Conservation (phyloP, 2,888 invertebrate genomes). For the Cacoxenus indagator region DNA sequence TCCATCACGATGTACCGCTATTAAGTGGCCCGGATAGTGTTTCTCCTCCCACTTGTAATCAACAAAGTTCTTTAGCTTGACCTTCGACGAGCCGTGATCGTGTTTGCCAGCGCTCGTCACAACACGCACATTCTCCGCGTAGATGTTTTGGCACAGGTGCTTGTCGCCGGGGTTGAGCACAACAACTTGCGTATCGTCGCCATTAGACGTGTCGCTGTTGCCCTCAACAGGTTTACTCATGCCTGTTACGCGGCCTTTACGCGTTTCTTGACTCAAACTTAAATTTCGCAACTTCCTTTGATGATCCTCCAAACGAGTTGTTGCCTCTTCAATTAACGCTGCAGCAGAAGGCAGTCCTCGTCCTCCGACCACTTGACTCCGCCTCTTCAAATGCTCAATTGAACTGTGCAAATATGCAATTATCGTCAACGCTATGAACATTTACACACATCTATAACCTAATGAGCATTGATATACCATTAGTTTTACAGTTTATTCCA, state of each 20-base stretch:
- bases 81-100: constrained; percentile 88
- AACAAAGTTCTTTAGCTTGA: constrained; percentile 90
- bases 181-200: constrained; percentile 3
- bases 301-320: neutral
- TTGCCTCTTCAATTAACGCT: neutral
- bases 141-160: constrained; percentile 64
- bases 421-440: constrained; percentile 64
- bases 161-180: constrained; percentile 61
- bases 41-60: constrained; percentile 95
- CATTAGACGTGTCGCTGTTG: neutral
- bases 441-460: constrained; percentile 41
- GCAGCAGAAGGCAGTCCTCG: neutral
- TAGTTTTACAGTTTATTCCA: neutral
- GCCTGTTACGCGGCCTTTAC: constrained; percentile 2
- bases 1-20: constrained; percentile 89
- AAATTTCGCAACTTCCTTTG: neutral
- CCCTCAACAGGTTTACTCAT: constrained; percentile 36
- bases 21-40: constrained; percentile 87
- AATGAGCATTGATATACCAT: neutral
- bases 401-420: constrained; percentile 50
- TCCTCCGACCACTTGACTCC: constrained; percentile 26
- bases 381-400: constrained; percentile 41
- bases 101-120: constrained; percentile 81
- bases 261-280: neutral
- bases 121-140: constrained; percentile 76